Percentiles rank a stretch among this genome's conserved stretches.
phyloP scores from a whole-genome alignment of 1,140 invertebrate genomes.

The Globodera rostochiensis region DNA sequence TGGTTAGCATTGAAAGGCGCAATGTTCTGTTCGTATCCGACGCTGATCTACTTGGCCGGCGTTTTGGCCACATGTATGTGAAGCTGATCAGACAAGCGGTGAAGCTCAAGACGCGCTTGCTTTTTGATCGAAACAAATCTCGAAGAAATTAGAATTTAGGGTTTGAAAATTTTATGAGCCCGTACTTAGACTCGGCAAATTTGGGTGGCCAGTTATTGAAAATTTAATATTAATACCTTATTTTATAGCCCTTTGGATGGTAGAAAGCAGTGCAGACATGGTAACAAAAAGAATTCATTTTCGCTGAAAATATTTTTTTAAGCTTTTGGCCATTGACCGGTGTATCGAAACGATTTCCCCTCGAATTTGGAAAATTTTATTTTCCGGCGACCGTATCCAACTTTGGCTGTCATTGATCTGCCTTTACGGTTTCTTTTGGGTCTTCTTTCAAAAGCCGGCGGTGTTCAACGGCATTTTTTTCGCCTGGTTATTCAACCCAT shows the following conservation, averaged over 20 bases:
- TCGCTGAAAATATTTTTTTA: not conserved
- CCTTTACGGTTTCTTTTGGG: slow-evolving; percentile 13
- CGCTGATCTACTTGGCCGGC: slow-evolving; percentile 21
- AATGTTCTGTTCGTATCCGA: slow-evolving; percentile 26
- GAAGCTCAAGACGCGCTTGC: too few relatives aligned
- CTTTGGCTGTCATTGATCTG: slow-evolving; percentile 11
- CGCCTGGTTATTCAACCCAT: slow-evolving; percentile 36
- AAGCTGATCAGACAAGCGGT: too few relatives aligned
- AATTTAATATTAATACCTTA: not conserved
- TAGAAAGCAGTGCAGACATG: slow-evolving; percentile 18
- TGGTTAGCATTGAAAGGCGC: slow-evolving; percentile 15
- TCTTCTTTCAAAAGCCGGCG: slow-evolving; percentile 23
- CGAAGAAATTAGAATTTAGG: too few relatives aligned
- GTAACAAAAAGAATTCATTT: not conserved
- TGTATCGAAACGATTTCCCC: slow-evolving; percentile 10
- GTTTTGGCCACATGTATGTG: not conserved
- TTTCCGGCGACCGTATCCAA: slow-evolving; percentile 6
- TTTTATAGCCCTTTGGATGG: slow-evolving; percentile 17
- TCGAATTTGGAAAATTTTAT: not conserved
- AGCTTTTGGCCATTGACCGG: slow-evolving; percentile 17
- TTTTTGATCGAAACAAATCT: too few relatives aligned
- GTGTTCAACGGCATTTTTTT: slow-evolving; percentile 32
- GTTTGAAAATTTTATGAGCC: too few relatives aligned
- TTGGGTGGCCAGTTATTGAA: not conserved
- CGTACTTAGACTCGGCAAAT: not conserved